Evolutionary conservation across 2,797 vertebrate species (phyloP).

Genomic region (Echeneis naucrates): DNA sequence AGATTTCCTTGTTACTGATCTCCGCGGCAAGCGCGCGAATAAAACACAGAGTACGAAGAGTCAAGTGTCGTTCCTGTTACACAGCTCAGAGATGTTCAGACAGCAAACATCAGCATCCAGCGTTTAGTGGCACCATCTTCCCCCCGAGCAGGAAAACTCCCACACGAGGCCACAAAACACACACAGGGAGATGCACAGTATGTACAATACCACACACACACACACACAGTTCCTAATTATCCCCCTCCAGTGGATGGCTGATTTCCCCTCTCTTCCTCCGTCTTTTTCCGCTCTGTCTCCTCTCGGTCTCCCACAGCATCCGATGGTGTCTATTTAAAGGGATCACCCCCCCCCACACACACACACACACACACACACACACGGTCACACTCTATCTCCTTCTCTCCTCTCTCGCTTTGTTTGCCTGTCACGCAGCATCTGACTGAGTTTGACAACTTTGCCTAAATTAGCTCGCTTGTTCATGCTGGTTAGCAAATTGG

Average conservation of each 20-base stretch:
- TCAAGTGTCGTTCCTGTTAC: neutral
- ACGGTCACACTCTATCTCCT: neutral
- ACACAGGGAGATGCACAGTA: neutral
- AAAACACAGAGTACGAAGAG: neutral
- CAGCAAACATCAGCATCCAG: constrained; percentile 32
- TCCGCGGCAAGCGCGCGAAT: too few relatives aligned
- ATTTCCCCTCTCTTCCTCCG: constrained; percentile 15
- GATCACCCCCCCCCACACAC: neutral
- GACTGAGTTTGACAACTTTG: constrained; percentile 15
- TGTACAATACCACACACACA: constrained; percentile 1
- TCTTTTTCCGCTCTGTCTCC: constrained; percentile 50
- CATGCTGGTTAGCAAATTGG: constrained; percentile 4
- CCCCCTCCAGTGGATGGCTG: constrained; percentile 40
- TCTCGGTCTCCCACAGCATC: constrained; percentile 22
- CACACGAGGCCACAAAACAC: constrained; percentile 22
- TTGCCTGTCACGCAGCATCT: neutral
- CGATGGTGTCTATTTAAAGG: constrained; percentile 31
- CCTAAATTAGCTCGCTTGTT: constrained; percentile 33
- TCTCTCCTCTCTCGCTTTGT: neutral
- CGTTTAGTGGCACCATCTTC: constrained; percentile 52
- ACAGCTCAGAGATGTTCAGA: constrained; percentile 27
- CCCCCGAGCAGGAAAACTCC: constrained; percentile 42
- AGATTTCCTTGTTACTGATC: neutral
- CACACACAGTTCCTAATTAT: constrained; percentile 38
- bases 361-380: neutral